Conservation (phyloP, 1,140 invertebrate genomes). For the Ctenoplectra terminalis region DNA sequence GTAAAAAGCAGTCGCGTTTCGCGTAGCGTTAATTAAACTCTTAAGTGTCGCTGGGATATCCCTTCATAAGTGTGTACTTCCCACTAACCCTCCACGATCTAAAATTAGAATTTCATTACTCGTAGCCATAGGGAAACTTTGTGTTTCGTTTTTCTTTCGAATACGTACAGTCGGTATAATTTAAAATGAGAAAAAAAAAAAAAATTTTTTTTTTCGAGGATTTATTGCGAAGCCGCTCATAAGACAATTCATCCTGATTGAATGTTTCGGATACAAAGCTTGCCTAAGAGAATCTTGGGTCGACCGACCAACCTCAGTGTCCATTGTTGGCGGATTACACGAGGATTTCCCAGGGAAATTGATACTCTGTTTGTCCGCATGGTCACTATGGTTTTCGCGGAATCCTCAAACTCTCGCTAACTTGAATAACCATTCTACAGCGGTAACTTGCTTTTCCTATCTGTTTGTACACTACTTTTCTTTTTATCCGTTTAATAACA, state of each 20-base stretch:
- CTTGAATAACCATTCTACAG: conserved; percentile 40
- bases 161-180: no score
- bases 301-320: conserved; percentile 48
- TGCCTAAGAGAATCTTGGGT: conserved; percentile 53
- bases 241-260: conserved; percentile 53
- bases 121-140: conserved; percentile 35
- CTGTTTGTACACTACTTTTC: conserved; percentile 18
- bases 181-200: no score
- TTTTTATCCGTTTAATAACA: conserved; percentile 17
- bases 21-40: conserved; percentile 59
- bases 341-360: conserved; percentile 74
- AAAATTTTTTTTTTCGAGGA: conserved; percentile 51
- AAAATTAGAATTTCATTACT: conserved; percentile 57
- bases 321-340: conserved; percentile 73
- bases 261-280: conserved; percentile 48
- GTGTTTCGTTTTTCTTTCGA: no score
- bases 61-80: conserved; percentile 29
- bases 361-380: conserved; percentile 70
- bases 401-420: conserved; percentile 39
- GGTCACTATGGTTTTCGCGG: conserved; percentile 35
- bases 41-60: conserved; percentile 47
- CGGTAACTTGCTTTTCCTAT: conserved; percentile 5
- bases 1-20: conserved; percentile 56
- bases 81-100: conserved; percentile 27
- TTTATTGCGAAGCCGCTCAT: conserved; percentile 23